Evolutionary conservation across 1,140 invertebrate genomes (phyloP).

Genomic region (Apis cerana): DNA sequence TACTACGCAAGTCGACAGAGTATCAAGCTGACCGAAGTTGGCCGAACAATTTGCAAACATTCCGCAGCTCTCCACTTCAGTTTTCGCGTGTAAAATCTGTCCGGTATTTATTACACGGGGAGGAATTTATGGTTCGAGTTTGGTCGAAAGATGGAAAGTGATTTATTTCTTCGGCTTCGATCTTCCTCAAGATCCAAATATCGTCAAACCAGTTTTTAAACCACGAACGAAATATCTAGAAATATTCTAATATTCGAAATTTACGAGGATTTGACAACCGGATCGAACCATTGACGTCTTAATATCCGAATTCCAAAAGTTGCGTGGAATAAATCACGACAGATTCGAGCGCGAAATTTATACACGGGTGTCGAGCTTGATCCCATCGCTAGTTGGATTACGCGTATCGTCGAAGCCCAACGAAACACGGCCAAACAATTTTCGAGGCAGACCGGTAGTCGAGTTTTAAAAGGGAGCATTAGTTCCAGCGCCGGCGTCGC

Average conservation of each 20-base stretch:
- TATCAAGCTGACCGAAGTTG: neutral
- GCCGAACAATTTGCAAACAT: constrained; percentile 25
- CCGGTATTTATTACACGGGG: neutral
- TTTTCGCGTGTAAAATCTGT: neutral
- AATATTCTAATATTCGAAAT: too few relatives aligned
- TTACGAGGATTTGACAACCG: too few relatives aligned
- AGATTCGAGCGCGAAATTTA: neutral
- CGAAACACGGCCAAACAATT: constrained; percentile 2
- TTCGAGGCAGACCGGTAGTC: neutral
- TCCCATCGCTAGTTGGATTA: neutral
- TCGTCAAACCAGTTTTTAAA: too few relatives aligned
- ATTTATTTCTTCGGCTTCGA: too few relatives aligned
- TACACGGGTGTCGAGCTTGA: neutral
- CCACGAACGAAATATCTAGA: too few relatives aligned
- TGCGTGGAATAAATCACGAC: neutral
- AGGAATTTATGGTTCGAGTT: neutral
- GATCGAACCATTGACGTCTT: too few relatives aligned
- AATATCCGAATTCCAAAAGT: too few relatives aligned
- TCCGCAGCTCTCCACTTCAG: neutral
- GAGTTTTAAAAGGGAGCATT: constrained; percentile 17
- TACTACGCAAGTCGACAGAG: neutral
- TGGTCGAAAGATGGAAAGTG: too few relatives aligned
- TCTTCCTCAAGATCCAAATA: too few relatives aligned
- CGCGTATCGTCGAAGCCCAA: neutral
- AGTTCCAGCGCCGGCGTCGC: neutral